Base-by-base conservation (phyloP, 2,888 invertebrate species). In the Nemurella pictetii region DNA sequence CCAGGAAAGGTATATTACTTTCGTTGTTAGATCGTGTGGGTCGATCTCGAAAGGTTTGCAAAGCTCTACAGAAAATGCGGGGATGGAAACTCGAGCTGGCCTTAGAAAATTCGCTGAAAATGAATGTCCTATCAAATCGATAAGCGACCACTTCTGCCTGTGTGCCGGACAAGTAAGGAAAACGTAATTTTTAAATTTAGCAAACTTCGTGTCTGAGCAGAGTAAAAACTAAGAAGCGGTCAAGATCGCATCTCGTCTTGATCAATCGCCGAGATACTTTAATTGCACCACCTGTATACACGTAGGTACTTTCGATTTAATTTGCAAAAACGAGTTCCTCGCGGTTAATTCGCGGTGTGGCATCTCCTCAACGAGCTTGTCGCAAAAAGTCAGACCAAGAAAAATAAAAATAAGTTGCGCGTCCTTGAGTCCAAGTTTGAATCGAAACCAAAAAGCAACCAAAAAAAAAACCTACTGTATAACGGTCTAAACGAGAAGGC, bases 401-500 rank as follows among this genome's bases (percentile, higher is more conserved):
- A 30, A 5, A 78, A 29, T 30, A 55, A 55, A 55, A 55, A 7
- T 55, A 1, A 29, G 78, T 30, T 12, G 30, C n/a, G 30, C 78
- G 78, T n/a, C 78, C 78, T 78, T 78, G 78, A 78, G n/a, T 12
- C 55, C 55, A 55, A 7, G 55, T 55, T 55, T 55, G 55, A 55
- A 55, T 55, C 55, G 55, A 12, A 20, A 15, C 55, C 20, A 55
- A 55, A 55, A 55, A 55, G 55, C 55, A 55, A 55, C 55, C 20
- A 55, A 55, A 55, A 55, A 55, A 55, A 55, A 55, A 55, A 55
- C 15, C 55, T 2, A 55, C 1, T 12, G 15, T 55, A 55, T 78
- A 78, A 78, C 78, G 78, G 78, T 30, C 78, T 78, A 29, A 78
- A 78, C 78, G 30, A 30, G 30, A 20, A 30, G 78, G 78, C 30